Percentiles rank a stretch among this genome's conserved stretches.
phyloP scores from a whole-genome alignment of 2,888 invertebrate genomes.

The Caenorhabditis sulstoni region DNA sequence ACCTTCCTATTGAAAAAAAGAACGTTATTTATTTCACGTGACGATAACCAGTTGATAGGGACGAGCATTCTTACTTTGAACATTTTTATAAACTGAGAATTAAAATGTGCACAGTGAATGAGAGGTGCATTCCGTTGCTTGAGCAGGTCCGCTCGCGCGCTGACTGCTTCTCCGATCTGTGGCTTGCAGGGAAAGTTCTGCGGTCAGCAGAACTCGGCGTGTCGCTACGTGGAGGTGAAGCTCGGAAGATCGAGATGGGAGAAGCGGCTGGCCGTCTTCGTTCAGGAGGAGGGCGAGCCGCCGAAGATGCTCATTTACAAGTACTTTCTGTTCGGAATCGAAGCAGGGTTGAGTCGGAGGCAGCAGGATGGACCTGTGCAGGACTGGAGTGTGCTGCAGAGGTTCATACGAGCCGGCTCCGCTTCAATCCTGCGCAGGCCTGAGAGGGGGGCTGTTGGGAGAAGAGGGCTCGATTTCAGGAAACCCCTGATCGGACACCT shows the following conservation, averaged over 20 bases:
- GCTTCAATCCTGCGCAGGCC: slow-evolving; percentile 31
- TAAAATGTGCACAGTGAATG: slow-evolving; percentile 15
- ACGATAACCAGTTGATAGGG: background rate
- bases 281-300: slow-evolving; percentile 11
- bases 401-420: slow-evolving; percentile 1
- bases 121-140: slow-evolving; percentile 1
- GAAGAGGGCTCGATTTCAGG: slow-evolving; percentile 4
- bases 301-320: slow-evolving; percentile 25
- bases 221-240: slow-evolving; percentile 25
- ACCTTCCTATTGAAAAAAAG: too few relatives aligned
- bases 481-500: slow-evolving; percentile 21
- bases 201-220: slow-evolving; percentile 6
- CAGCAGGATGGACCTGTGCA: slow-evolving; percentile 1
- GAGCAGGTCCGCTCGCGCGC: slow-evolving; percentile 28
- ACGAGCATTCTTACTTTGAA: background rate
- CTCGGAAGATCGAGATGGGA: slow-evolving; percentile 22
- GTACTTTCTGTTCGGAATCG: slow-evolving; percentile 27
- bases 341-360: slow-evolving; percentile 36
- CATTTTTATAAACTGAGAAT: too few relatives aligned
- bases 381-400: background rate
- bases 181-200: too few relatives aligned
- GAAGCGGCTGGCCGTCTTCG: slow-evolving; percentile 16
- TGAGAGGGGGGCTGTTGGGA: background rate
- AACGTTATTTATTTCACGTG: too few relatives aligned
- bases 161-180: too few relatives aligned